Evolutionary conservation across 2,888 invertebrate genomes (phyloP), one percentile per base, ranked within the genome.

Genomic region (Nymphalis polychloros): DNA sequence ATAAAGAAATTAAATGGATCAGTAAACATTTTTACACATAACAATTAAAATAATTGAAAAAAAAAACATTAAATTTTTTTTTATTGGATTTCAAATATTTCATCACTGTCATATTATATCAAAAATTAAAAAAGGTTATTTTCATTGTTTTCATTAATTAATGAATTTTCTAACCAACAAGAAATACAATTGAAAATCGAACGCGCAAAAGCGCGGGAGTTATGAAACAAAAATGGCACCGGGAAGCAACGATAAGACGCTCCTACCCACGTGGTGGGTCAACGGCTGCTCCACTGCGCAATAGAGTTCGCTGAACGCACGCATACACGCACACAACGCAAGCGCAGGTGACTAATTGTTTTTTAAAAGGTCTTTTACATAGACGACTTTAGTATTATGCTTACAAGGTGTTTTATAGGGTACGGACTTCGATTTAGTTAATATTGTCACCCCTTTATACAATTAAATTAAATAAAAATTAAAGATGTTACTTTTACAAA

Each of bases 221-320:
- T 73, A 76, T 73, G 73, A 75, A 78, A 77, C 75, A 72, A 71
- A 77, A 76, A 76, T 72, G 75, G 74, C 75, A 73, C 72, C 75
- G 77, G 75, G 76, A 77, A 76, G 74, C 73, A 31, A 31, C 53
- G 85, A 86, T 86, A 86, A 86, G 81, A 77, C 79, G 76, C 71
- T 81, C 79, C 81, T 74, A 76, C 88, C 90, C 91, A 91, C 90
- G 91, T 92, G 91, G 89, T 86, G 79, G 90, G 88, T 90, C 91
- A 91, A 89, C 84, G 91, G 47, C 87, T 92, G 91, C 85, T 89
- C 90, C 88, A 92, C 88, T 92, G 90, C 85, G 86, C 84, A 78
- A 70, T 74, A 74, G 83, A 81, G 90, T 86, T 90, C 89, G 85
- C 73, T 86, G 86, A 87, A 87, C 89, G 82, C 78, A 72, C 80